Evolutionary conservation across 2,888 invertebrate species (phyloP).

Genomic region (Standfussiana lucernea): DNA sequence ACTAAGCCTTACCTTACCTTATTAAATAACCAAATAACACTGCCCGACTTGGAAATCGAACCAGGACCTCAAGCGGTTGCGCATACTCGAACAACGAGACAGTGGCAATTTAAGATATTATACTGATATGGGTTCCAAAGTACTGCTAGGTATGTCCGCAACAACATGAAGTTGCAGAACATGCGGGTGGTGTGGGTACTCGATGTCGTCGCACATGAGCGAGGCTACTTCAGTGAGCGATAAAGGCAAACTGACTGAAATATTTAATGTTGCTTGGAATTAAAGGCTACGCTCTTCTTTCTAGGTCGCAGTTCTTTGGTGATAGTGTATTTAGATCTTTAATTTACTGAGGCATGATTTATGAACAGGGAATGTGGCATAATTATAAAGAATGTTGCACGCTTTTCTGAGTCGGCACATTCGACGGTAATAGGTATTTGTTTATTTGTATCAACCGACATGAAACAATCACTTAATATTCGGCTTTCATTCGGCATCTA

Average conservation of each 20-base stretch:
- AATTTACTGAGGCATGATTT: neutral
- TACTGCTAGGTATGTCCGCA: neutral
- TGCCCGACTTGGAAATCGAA: neutral
- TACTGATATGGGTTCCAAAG: neutral
- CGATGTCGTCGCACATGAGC: conserved; percentile 14
- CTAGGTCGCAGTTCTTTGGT: neutral
- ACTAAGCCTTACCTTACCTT: too few relatives aligned
- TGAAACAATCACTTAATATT: neutral
- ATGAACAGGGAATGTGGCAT: neutral
- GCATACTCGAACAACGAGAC: neutral
- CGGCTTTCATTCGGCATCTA: neutral
- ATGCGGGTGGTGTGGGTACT: neutral
- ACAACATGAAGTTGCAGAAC: neutral
- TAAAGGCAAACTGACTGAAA: conserved; percentile 43
- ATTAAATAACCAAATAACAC: neutral
- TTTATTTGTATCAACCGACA: neutral
- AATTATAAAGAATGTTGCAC: too few relatives aligned
- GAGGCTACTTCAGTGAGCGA: conserved; percentile 16
- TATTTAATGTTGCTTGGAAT: conserved; percentile 37
- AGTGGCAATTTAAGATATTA: too few relatives aligned
- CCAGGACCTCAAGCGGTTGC: neutral
- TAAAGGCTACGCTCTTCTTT: neutral
- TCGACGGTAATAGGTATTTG: neutral
- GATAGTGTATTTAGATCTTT: neutral
- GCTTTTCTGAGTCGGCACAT: too few relatives aligned